Evolutionary conservation across 2,888 invertebrate species (phyloP).

Genomic region (Anoncus sp.): DNA sequence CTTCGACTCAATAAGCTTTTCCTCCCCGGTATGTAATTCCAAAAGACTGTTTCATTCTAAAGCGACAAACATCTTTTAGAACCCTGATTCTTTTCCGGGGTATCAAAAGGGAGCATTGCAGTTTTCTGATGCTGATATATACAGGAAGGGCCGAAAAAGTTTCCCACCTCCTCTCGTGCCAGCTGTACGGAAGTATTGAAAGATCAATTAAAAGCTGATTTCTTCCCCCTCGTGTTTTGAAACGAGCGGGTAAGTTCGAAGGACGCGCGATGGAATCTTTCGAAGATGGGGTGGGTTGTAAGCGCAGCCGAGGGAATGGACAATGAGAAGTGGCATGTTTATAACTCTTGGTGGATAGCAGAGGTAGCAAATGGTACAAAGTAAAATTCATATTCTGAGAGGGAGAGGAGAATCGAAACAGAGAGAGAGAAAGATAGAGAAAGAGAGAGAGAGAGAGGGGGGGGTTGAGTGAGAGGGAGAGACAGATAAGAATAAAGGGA

Average conservation of each 20-base stretch:
- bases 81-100: not conserved
- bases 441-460: too few relatives aligned
- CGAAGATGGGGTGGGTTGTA: not conserved
- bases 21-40: not conserved
- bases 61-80: not conserved
- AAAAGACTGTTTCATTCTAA: slow-evolving; percentile 18
- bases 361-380: not conserved
- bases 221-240: slow-evolving; percentile 16
- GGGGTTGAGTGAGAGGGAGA: not conserved
- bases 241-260: slow-evolving; percentile 4
- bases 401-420: too few relatives aligned
- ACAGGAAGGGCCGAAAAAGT: slow-evolving; percentile 5
- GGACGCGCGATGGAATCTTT: not conserved
- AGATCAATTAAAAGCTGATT: slow-evolving; percentile 37
- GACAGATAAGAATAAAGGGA: not conserved
- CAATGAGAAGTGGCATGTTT: not conserved
- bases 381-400: slow-evolving; percentile 1
- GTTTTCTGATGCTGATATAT: slow-evolving; percentile 12
- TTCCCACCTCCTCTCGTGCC: slow-evolving; percentile 26
- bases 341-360: not conserved
- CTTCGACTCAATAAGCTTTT: not conserved
- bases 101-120: not conserved
- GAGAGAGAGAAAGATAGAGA: too few relatives aligned
- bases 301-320: not conserved
- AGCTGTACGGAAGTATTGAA: slow-evolving; percentile 24